Percentiles rank a stretch among this genome's conserved stretches.
Conservation (phyloP, 2,113 vertebrate species). For the Psammodynastes pulverulentus region DNA sequence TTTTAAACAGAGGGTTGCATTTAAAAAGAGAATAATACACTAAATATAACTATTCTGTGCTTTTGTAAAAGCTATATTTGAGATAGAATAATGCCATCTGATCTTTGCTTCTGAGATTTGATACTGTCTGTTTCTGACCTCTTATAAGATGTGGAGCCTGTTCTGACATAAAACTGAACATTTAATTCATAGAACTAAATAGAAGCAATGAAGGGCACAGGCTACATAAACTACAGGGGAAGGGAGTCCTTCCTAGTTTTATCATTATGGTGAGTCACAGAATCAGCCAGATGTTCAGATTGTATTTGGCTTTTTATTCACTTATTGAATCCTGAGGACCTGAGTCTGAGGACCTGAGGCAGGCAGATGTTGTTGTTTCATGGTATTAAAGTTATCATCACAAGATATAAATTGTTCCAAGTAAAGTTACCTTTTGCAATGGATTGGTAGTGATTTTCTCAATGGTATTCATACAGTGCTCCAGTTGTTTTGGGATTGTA, state of each 20-base stretch:
- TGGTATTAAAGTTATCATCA: not conserved
- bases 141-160: not conserved
- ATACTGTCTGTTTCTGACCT: not conserved
- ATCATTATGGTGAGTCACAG: not conserved
- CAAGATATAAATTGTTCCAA: not conserved
- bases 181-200: not conserved
- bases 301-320: not conserved
- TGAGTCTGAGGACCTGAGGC: not conserved
- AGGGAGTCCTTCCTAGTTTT: not conserved
- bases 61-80: not conserved
- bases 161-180: not conserved
- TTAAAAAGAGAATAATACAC: constrained; percentile 20
- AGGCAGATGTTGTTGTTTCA: not conserved
- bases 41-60: not conserved
- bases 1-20: constrained; percentile 5
- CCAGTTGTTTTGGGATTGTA: not conserved
- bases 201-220: not conserved
- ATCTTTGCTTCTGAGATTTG: not conserved
- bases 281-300: not conserved
- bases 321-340: not conserved
- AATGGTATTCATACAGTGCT: not conserved
- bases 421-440: not conserved
- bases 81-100: not conserved
- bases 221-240: not conserved
- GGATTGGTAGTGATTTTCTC: not conserved